Conservation (phyloP, 2,113 vertebrate species). For the Notothenia rossii region DNA sequence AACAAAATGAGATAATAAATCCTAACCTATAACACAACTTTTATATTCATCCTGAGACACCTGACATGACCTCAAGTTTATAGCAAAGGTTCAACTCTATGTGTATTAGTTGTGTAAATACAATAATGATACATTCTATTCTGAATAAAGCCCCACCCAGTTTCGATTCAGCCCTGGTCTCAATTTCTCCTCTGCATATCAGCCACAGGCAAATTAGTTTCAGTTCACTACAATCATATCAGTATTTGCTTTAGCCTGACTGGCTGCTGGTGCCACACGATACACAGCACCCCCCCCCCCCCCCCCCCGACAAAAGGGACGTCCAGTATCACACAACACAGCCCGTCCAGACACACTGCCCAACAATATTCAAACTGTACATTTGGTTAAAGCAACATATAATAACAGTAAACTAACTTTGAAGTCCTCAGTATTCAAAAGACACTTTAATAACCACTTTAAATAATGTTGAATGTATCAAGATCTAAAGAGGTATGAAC, state of each 20-base stretch:
- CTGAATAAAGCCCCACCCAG: slow-evolving; percentile 20
- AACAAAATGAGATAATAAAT: not conserved
- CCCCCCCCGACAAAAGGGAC: slow-evolving; percentile 46
- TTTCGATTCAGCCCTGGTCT: slow-evolving; percentile 43
- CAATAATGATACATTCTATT: not conserved
- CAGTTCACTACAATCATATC: slow-evolving; percentile 74
- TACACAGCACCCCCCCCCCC: slow-evolving; percentile 26
- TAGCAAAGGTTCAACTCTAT: not conserved
- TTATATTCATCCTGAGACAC: not conserved
- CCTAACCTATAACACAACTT: not conserved
- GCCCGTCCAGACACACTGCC: not conserved
- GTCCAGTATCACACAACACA: slow-evolving; percentile 24
- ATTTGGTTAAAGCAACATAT: not conserved
- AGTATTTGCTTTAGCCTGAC: slow-evolving; percentile 73
- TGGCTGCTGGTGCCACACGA: slow-evolving; percentile 39
- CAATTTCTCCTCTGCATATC: slow-evolving; percentile 47
- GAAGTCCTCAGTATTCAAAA: not conserved
- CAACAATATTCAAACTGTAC: slow-evolving; percentile 8
- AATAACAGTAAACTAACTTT: not conserved
- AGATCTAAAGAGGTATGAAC: not conserved
- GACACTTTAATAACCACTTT: not conserved
- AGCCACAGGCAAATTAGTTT: slow-evolving; percentile 70
- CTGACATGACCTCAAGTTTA: not conserved
- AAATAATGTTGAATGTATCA: slow-evolving; percentile 1
- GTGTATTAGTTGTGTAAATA: not conserved